Evolutionary conservation across 1,140 invertebrate genomes (phyloP).

Genomic region (Platyscapa corneri): DNA sequence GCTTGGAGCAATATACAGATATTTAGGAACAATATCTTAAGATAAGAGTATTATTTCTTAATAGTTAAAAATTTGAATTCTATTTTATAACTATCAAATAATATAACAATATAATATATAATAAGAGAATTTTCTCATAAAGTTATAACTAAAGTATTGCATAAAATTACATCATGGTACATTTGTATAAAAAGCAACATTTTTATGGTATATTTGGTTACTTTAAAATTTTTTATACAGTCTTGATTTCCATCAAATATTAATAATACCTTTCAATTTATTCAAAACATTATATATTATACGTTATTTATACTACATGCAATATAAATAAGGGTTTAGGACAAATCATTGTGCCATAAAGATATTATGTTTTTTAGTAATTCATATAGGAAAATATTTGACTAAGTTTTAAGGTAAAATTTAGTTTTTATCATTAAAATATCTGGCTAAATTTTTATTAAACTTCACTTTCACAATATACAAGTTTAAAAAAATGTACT

Average conservation of each 20-base stretch:
- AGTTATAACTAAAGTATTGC: neutral
- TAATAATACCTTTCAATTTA: no score
- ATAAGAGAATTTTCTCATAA: neutral
- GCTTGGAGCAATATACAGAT: slow-evolving; percentile 58
- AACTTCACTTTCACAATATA: no score
- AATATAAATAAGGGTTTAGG: no score
- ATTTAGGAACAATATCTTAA: slow-evolving; percentile 47
- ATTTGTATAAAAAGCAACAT: neutral
- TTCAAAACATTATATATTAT: no score
- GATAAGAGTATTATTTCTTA: neutral
- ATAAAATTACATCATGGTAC: neutral
- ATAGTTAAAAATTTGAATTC: neutral
- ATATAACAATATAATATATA: neutral
- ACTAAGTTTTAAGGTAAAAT: no score
- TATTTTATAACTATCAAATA: neutral
- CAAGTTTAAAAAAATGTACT: no score
- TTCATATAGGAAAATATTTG: no score
- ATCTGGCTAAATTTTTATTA: no score
- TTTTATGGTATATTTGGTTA: neutral
- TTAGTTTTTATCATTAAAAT: no score
- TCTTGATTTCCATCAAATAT: neutral
- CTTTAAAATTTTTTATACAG: neutral
- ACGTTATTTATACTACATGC: no score
- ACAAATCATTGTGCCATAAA: no score
- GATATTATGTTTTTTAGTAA: no score